Evolutionary conservation across 2,113 vertebrate species (phyloP).

Genomic region (Pseudonaja textilis): DNA sequence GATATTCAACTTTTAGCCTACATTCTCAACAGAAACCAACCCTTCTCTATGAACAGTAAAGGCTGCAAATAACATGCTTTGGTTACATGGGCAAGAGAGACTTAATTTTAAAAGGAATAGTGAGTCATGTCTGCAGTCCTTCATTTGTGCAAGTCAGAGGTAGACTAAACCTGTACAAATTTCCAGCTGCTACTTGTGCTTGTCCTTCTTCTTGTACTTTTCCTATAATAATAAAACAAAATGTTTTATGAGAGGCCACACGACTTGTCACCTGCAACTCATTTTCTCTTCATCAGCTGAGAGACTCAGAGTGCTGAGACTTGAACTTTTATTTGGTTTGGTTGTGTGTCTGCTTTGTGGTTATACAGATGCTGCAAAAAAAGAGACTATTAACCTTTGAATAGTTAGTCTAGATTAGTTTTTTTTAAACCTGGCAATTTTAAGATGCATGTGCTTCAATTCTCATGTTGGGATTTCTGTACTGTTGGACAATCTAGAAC

Average conservation of each 20-base stretch:
- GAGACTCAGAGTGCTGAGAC: not conserved
- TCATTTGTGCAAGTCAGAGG: not conserved
- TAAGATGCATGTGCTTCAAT: not conserved
- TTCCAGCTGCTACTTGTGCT: not conserved
- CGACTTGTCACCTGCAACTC: not conserved
- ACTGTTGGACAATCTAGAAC: not conserved
- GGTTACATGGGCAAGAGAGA: not conserved
- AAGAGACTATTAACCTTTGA: not conserved
- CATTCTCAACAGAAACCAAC: not conserved
- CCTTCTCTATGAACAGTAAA: not conserved
- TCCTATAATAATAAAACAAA: conserved; percentile 34
- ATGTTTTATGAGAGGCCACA: not conserved
- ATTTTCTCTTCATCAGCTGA: not conserved
- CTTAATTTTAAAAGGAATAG: not conserved
- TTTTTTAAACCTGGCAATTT: not conserved
- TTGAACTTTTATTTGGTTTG: not conserved
- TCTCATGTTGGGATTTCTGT: not conserved
- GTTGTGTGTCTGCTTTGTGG: not conserved
- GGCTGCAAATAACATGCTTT: not conserved
- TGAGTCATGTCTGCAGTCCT: not conserved
- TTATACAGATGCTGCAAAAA: not conserved
- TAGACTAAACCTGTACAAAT: not conserved
- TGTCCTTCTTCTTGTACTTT: conserved; percentile 32
- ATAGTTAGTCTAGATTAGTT: not conserved
- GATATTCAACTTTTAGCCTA: not conserved